Conservation (phyloP, 2,888 invertebrate species). For the Podabrus alpinus region DNA sequence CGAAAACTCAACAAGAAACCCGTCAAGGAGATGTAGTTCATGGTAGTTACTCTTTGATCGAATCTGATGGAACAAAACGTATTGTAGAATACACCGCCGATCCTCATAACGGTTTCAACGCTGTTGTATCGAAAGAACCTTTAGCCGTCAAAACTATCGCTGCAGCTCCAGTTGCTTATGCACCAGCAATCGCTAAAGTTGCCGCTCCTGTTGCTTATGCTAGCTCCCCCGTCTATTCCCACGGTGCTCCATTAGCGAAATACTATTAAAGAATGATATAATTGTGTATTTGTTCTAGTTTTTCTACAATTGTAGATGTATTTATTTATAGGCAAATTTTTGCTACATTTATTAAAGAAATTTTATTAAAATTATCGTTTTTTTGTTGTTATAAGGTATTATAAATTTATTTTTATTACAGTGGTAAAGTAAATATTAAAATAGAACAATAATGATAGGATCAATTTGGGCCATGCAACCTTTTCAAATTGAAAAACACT, state of each 20-base stretch:
- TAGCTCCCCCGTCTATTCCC: slow-evolving; percentile 4
- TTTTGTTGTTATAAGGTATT: not conserved
- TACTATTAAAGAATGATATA: slow-evolving; percentile 2
- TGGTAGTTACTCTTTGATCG: slow-evolving; percentile 59
- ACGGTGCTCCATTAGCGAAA: slow-evolving; percentile 23
- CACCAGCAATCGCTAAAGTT: slow-evolving; percentile 39
- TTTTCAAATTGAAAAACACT: no score
- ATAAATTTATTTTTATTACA: not conserved
- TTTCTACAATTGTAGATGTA: slow-evolving; percentile 20
- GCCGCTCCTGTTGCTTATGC: slow-evolving; percentile 49
- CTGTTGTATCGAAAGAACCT: slow-evolving; percentile 59
- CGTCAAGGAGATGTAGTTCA: slow-evolving; percentile 60
- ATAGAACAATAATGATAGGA: no score
- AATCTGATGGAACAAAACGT: slow-evolving; percentile 59
- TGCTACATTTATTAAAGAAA: slow-evolving; percentile 14
- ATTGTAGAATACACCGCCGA: slow-evolving; percentile 61
- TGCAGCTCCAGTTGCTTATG: slow-evolving; percentile 44
- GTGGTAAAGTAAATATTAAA: no score
- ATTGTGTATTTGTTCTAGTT: slow-evolving; percentile 20
- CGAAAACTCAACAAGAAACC: slow-evolving; percentile 59
- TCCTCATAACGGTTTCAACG: slow-evolving; percentile 60
- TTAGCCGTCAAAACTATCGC: slow-evolving; percentile 47
- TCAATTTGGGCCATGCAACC: no score
- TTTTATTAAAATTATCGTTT: not conserved
- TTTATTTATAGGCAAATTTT: slow-evolving; percentile 13